A percentile compares a stretch with the other conserved stretches of the same genome.
phyloP scores from a whole-genome alignment of 2,113 vertebrate genomes.

The Sula dactylatra region DNA sequence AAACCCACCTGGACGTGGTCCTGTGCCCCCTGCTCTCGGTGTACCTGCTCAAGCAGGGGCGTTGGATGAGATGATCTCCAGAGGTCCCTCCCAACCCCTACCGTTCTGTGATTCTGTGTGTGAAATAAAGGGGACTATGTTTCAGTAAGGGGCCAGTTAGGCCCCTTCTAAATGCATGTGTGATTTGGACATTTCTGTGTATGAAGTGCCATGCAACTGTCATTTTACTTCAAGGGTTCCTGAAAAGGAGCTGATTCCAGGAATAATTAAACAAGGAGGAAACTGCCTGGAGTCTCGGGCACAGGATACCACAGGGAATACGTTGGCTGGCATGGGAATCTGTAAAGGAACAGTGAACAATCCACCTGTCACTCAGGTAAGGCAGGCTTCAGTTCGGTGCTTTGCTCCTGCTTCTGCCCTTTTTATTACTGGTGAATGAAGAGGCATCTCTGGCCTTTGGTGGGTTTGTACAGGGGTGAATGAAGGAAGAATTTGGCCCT shows the following conservation, averaged over 20 bases:
- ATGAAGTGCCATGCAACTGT: background rate
- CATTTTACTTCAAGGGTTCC: conserved; percentile 83
- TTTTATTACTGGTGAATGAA: background rate
- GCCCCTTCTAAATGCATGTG: background rate
- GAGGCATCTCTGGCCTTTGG: background rate
- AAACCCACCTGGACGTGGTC: too few relatives aligned
- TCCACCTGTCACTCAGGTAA: conserved; percentile 87
- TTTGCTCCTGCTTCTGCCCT: background rate
- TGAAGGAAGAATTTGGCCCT: background rate
- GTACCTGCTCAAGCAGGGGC: too few relatives aligned
- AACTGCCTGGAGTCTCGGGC: conserved; percentile 87
- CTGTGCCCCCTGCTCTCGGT: too few relatives aligned
- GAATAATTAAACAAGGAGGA: conserved; percentile 85
- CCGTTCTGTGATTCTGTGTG: too few relatives aligned
- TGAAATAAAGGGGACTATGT: background rate
- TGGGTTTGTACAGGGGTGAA: background rate
- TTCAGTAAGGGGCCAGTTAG: background rate
- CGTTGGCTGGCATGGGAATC: conserved; percentile 74
- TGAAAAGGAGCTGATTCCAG: conserved; percentile 86
- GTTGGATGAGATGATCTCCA: too few relatives aligned
- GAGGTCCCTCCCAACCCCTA: too few relatives aligned
- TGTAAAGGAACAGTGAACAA: conserved; percentile 82
- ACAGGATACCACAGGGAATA: conserved; percentile 77
- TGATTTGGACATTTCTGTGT: background rate
- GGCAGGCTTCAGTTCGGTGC: background rate